Percentiles rank a stretch among this genome's conserved stretches.
phyloP scores from a whole-genome alignment of 2,888 invertebrate species.

The Heteropelma amictum region DNA sequence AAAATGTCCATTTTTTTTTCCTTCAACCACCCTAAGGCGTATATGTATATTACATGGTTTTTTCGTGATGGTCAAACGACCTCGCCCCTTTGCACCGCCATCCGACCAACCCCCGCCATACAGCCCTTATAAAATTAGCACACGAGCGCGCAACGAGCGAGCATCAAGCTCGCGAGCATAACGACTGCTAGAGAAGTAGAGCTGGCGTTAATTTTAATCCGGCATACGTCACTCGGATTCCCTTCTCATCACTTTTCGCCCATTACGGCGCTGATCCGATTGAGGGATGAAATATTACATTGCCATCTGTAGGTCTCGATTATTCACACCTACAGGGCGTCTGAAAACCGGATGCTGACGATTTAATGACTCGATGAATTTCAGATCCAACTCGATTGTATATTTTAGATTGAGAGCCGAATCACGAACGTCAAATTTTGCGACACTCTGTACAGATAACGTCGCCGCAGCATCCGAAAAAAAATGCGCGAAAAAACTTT shows the following conservation, averaged over 20 bases:
- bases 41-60: slow-evolving; percentile 32
- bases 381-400: too few species aligned
- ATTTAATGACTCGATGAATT: too few species aligned
- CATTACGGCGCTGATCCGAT: slow-evolving; percentile 43
- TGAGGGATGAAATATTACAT: slow-evolving; percentile 20
- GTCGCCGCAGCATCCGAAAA: too few species aligned
- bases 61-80: slow-evolving; percentile 46
- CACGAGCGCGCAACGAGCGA: slow-evolving; percentile 10
- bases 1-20: too few species aligned
- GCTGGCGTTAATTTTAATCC: slow-evolving; percentile 56
- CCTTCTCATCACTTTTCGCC: slow-evolving; percentile 20
- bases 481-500: too few species aligned
- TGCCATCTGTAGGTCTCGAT: neutral
- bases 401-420: too few species aligned
- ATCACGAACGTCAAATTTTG: too few species aligned
- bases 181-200: slow-evolving; percentile 31
- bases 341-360: too few species aligned
- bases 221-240: slow-evolving; percentile 47
- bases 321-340: too few species aligned
- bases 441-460: too few species aligned
- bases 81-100: slow-evolving; percentile 21
- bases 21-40: too few species aligned
- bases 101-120: neutral
- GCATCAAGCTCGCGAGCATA: slow-evolving; percentile 42
- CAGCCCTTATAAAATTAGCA: slow-evolving; percentile 29